Evolutionary conservation across 2,888 invertebrate genomes (phyloP), one percentile per base, ranked within the genome.

Genomic region (Tetanocera ferruginea): DNA sequence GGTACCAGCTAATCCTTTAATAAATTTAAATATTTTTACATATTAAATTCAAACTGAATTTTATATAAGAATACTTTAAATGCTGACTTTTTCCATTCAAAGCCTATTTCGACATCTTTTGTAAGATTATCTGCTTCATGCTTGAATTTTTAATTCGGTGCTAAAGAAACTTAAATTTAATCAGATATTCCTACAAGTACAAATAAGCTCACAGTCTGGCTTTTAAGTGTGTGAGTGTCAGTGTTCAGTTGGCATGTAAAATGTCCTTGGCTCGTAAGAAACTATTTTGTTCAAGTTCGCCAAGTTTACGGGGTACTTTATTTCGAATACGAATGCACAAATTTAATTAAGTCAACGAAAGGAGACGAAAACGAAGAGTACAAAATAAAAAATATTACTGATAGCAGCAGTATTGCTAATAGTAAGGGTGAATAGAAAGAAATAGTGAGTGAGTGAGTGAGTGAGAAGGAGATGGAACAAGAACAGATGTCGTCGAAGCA

Each of bases 271-370:
- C 23, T 55, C 19, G 5, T 55, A 28, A 28, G 64, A 31, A 31
- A 31, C 31, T n/a, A 23, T 76, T 79, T 67, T 77, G 77, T 73
- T 80, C 64, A 79, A 76, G 76, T 72, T 76, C 69, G 67, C 31
- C 60, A 28, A 80, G 76, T 81, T 76, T 79, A 79, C 76, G 79
- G 78, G 76, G 76, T 78, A 80, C 80, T 81, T 81, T 81, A 79
- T 82, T 78, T 82, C 78, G 75, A 77, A 76, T 79, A 64, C 76
- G 76, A 78, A 79, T 81, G 80, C 80, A 78, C 80, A 80, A 80
- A 82, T 82, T 82, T 81, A 82, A 82, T 82, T 82, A 82, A 80
- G 82, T 77, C 81, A 81, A 81, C 78, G 80, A 78, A 77, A 51
- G n/a, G 57, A 19, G 51, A 51, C 69, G 28, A 34, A 51, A 25